phyloP scores from a whole-genome alignment of 2,113 vertebrate species.

The Zosterops lateralis region DNA sequence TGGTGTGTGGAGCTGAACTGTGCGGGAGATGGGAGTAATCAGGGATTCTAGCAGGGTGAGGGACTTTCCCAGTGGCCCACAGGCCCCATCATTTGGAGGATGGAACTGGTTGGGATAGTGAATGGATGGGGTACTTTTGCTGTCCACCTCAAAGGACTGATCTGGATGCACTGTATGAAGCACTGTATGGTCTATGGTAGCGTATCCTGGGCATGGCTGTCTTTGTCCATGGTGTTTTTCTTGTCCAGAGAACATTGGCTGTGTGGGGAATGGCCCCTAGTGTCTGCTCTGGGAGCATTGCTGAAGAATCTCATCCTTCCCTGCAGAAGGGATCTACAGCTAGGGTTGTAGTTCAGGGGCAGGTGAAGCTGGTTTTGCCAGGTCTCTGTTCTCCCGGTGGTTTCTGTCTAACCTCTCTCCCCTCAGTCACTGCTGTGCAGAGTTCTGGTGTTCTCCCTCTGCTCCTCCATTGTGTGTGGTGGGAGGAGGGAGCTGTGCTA shows the following conservation, averaged over 20 bases:
- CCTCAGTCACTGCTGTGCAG: too few relatives aligned
- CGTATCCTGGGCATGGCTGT: accelerated
- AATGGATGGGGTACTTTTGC: accelerated
- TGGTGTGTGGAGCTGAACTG: background rate
- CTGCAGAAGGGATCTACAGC: background rate
- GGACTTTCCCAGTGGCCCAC: background rate
- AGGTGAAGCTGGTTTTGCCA: background rate
- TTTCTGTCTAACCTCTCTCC: background rate
- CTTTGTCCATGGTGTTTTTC: background rate
- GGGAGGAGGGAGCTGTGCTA: background rate
- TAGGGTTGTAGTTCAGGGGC: background rate
- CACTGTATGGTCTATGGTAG: accelerated
- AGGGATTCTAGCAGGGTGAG: background rate
- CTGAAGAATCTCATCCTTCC: background rate
- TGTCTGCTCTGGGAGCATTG: background rate
- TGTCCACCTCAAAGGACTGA: accelerated
- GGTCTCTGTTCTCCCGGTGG: background rate
- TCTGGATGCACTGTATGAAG: background rate
- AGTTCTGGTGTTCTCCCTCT: background rate
- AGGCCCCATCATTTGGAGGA: background rate
- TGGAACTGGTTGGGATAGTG: accelerated
- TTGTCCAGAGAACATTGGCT: background rate
- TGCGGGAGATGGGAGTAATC: background rate
- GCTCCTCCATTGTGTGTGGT: background rate
- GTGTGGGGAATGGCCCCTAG: background rate